Evolutionary conservation across 2,888 invertebrate genomes (phyloP).

Genomic region (Standfussiana lucernea): DNA sequence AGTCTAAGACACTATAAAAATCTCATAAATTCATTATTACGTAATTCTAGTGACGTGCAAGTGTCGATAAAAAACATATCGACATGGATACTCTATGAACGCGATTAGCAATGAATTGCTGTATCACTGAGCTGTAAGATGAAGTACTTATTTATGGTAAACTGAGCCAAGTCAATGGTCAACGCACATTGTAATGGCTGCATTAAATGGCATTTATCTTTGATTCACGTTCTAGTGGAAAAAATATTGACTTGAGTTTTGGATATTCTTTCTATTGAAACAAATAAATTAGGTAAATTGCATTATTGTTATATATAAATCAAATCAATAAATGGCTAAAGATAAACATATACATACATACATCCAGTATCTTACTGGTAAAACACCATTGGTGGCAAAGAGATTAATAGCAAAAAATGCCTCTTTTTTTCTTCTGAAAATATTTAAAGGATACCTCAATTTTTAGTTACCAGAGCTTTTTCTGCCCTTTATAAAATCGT

Average conservation of each 20-base stretch:
- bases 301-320: not conserved
- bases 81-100: slow-evolving; percentile 75
- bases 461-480: not conserved
- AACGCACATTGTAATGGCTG: slow-evolving; percentile 42
- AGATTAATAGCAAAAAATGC: not conserved
- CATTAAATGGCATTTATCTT: slow-evolving; percentile 44
- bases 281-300: not conserved
- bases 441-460: not conserved
- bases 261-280: not conserved
- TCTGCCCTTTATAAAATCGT: not conserved
- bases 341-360: not conserved
- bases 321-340: too few relatives aligned
- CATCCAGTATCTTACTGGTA: too few relatives aligned
- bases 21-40: slow-evolving; percentile 69
- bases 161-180: slow-evolving; percentile 56
- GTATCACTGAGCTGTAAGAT: slow-evolving; percentile 63
- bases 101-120: slow-evolving; percentile 72
- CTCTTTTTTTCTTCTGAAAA: not conserved
- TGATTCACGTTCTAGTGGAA: slow-evolving; percentile 36
- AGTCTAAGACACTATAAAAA: slow-evolving; percentile 46
- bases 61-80: slow-evolving; percentile 72
- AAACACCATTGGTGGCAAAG: not conserved
- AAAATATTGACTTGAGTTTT: not conserved
- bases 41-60: slow-evolving; percentile 74
- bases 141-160: slow-evolving; percentile 66